Evolutionary conservation across 1,140 invertebrate species (phyloP), one percentile per base, ranked within the genome.

Genomic region (Drosophila bipectinata): DNA sequence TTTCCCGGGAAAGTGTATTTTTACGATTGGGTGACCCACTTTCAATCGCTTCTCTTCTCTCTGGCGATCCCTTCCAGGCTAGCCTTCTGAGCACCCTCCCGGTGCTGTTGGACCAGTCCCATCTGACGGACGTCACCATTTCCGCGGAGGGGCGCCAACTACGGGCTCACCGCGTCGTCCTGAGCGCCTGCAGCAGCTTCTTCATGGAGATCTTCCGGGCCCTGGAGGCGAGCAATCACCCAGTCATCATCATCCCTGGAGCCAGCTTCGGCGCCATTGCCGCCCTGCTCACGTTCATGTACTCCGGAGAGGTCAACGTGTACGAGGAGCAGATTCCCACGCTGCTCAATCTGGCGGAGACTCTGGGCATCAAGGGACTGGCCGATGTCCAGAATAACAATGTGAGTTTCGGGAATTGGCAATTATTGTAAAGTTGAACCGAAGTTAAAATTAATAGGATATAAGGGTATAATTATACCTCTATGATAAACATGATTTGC

Each of bases 151-250:
- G 96, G 9, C 94, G 94, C 56, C 94, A 94, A 26, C 92, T 98
- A 53, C 95, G 95, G 79, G 97, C 97, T 15, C 97, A 98, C 91
- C 94, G 95, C 84, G 94, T 98, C 37, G 96, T 98, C 51, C 93
- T 98, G 34, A 97, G 97, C 14, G 97, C 97, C 56, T 98, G 97
- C 92, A 98, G 97, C 92, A 95, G 96, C 72, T 98, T 98, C 93
- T 98, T 98, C 92, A 95, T 97, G 92, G 96, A 97, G 80, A 93
- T 98, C 58, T 97, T 98, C 63, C 92, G 96, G 93, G 95, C 95
- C 55, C 91, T 96, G 69, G 94, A 94, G 69, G 92, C 94, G 2
- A 93, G 94, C 32, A 95, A 95, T 91, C 96, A 97, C 93, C 96
- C 96, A 10, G 94, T 98, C 24, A 96, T 98, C 34, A 95, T 98